Conservation (phyloP, 2,888 invertebrate species). For the Carpatolechia fugitivella region DNA sequence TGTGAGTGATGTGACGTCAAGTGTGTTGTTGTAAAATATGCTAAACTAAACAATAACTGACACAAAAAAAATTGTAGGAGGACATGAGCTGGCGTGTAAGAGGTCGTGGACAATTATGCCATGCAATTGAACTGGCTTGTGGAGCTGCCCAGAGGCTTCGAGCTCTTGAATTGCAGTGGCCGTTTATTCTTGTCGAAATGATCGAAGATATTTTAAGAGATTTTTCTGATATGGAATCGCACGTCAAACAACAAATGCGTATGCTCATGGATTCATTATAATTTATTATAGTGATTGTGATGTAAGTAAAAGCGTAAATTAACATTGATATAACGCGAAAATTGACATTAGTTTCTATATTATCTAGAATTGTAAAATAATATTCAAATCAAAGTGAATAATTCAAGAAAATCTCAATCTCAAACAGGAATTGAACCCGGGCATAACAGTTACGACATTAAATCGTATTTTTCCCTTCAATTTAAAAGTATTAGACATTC, state of each 20-base stretch:
- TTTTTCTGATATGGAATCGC: slow-evolving; percentile 88
- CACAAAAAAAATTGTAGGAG: slow-evolving; percentile 72
- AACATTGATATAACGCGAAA: too few species aligned
- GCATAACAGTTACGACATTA: too few species aligned
- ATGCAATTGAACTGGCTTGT: slow-evolving; percentile 85
- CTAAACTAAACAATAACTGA: background rate
- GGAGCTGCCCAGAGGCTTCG: slow-evolving; percentile 88
- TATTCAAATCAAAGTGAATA: too few species aligned
- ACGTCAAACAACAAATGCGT: slow-evolving; percentile 84
- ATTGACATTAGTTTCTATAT: background rate
- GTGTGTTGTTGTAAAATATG: too few species aligned
- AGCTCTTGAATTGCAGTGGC: slow-evolving; percentile 87
- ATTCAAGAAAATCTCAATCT: too few species aligned
- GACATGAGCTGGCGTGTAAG: slow-evolving; percentile 86
- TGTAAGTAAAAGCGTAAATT: background rate
- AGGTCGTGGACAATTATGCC: slow-evolving; percentile 84
- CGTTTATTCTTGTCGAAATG: slow-evolving; percentile 86
- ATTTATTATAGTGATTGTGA: slow-evolving; percentile 1
- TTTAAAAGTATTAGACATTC: too few species aligned
- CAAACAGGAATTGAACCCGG: too few species aligned
- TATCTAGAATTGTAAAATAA: too few species aligned
- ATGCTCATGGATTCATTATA: slow-evolving; percentile 67
- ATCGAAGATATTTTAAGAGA: slow-evolving; percentile 88
- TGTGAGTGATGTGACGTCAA: too few species aligned
- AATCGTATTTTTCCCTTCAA: too few species aligned